Conservation (phyloP, 2,888 invertebrate genomes). For the Cryptocheilus praepositus region DNA sequence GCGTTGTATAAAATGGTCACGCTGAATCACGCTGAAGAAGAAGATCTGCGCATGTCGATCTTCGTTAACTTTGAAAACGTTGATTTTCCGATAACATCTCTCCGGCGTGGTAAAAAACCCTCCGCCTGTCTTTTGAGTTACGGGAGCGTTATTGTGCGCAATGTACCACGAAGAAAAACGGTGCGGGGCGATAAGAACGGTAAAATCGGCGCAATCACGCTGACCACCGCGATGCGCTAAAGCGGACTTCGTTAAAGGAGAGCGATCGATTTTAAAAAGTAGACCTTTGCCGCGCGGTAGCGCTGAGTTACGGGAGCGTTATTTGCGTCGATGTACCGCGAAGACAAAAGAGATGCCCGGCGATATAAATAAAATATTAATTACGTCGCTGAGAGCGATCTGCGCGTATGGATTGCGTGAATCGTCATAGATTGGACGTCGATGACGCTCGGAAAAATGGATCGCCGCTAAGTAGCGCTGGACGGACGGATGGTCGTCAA, state of each 20-base stretch:
- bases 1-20: conserved; percentile 15
- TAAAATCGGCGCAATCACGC: conserved; percentile 16
- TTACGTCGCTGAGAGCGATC: conserved; percentile 64
- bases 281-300: conserved; percentile 6
- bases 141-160: too few species aligned
- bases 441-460: background rate
- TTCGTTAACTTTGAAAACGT: conserved; percentile 43
- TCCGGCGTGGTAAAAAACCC: conserved; percentile 28
- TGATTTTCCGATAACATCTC: conserved; percentile 40
- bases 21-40: background rate
- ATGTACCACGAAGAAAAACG: too few species aligned
- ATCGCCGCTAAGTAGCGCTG: conserved; percentile 8
- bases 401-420: conserved; percentile 35
- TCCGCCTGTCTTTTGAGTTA: conserved; percentile 40
- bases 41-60: conserved; percentile 31
- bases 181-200: conserved; percentile 24
- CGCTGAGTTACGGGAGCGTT: conserved; percentile 8
- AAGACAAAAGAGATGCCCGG: conserved; percentile 50
- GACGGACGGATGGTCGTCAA: conserved; percentile 23
- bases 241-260: conserved; percentile 53
- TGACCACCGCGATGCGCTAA: conserved; percentile 46
- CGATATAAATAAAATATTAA: conserved; percentile 71
- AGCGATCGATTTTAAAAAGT: conserved; percentile 4
- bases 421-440: conserved; percentile 14
- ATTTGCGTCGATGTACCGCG: conserved; percentile 6